These are phyloP conservation scores for Piscicola geometra DNA, from an alignment of 2,888 invertebrate genomes.

Conservation along the genomic window DNA sequence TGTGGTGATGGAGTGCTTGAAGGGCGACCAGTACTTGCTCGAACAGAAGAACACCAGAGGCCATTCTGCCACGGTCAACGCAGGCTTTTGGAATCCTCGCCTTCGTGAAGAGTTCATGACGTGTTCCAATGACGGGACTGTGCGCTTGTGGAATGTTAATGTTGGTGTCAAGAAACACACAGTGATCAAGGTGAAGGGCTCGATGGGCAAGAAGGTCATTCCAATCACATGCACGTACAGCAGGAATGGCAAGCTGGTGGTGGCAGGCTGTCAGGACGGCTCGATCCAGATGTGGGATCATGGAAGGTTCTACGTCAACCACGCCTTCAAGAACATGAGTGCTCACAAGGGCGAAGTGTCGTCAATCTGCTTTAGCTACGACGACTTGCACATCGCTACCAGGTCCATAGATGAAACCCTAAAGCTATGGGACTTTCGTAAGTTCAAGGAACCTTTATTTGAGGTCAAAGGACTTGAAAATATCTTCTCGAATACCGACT, in stretches of 20 bases:
- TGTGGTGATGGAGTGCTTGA: slow-evolving; percentile 83
- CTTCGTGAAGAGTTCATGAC: slow-evolving; percentile 87
- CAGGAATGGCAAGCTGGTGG: slow-evolving; percentile 78
- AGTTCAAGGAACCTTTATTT: slow-evolving; percentile 73
- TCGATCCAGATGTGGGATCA: slow-evolving; percentile 96
- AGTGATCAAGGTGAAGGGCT: slow-evolving; percentile 71
- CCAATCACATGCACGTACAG: slow-evolving; percentile 80
- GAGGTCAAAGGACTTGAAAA: slow-evolving; percentile 70
- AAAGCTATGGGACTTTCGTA: slow-evolving; percentile 87
- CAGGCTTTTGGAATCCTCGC: slow-evolving; percentile 89
- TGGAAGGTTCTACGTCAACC: slow-evolving; percentile 81
- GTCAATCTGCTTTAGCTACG: slow-evolving; percentile 80
- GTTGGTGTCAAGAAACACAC: slow-evolving; percentile 65
- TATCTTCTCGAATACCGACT: slow-evolving; percentile 67
- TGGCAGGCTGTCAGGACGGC: slow-evolving; percentile 88
- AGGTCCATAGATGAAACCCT: slow-evolving; percentile 85
- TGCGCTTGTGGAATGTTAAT: slow-evolving; percentile 82
- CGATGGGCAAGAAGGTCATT: slow-evolving; percentile 73
- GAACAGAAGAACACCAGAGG: slow-evolving; percentile 67
- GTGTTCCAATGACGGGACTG: slow-evolving; percentile 85
- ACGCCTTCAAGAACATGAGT: slow-evolving; percentile 63
- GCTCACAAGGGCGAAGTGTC: slow-evolving; percentile 78
- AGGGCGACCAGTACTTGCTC: slow-evolving; percentile 90
- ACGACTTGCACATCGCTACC: slow-evolving; percentile 72
- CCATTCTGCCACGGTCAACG: slow-evolving; percentile 82